Percentiles rank a stretch among this genome's conserved stretches.
Evolutionary conservation across 2,797 vertebrate genomes (phyloP).

Genomic region (Tenualosa thibaudeaui): DNA sequence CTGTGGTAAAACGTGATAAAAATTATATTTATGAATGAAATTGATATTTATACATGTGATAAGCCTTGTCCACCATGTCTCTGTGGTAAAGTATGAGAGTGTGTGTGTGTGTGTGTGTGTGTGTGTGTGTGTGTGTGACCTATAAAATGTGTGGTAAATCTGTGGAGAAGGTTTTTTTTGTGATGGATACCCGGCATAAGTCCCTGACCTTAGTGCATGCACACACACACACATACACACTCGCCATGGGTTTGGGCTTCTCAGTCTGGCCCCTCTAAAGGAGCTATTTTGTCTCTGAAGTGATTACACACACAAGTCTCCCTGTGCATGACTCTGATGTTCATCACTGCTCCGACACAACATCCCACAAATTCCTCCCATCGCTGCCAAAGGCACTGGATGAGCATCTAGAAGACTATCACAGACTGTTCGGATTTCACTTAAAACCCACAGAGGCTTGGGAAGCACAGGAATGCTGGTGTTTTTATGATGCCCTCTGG

Average conservation of each 20-base stretch:
- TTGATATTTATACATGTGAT: too few species aligned
- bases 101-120: not conserved
- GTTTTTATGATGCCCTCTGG: not conserved
- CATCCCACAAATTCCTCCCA: not conserved
- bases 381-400: not conserved
- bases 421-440: constrained; percentile 6
- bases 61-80: too few species aligned
- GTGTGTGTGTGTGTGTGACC: not conserved
- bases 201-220: not conserved
- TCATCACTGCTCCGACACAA: not conserved
- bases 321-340: not conserved
- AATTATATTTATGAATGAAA: too few species aligned
- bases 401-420: not conserved
- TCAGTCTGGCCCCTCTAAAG: not conserved
- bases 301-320: not conserved
- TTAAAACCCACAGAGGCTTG: not conserved
- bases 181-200: not conserved
- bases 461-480: not conserved
- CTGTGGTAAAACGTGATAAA: too few species aligned
- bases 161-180: not conserved
- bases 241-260: not conserved
- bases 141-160: not conserved
- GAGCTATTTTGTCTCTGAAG: not conserved
- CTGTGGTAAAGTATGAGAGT: not conserved
- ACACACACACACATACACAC: too few species aligned